A percentile compares a stretch with the other conserved stretches of the same genome.
Conservation (phyloP, 1,140 invertebrate genomes). For the Pseudobourletiella spinata region DNA sequence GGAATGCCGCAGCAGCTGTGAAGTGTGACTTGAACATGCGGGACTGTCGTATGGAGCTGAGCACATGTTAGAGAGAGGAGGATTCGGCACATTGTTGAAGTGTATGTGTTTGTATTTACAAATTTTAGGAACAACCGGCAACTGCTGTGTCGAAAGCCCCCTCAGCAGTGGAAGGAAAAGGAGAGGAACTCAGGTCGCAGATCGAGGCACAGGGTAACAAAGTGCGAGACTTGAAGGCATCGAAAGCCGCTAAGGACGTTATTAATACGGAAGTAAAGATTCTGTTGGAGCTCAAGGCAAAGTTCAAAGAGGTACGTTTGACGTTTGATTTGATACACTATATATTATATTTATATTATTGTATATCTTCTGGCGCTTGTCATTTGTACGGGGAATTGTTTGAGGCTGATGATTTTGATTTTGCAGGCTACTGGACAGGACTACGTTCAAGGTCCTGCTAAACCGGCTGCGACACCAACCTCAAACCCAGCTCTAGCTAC, state of each 20-base stretch:
- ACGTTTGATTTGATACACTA: too few relatives aligned
- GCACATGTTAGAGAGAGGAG: too few relatives aligned
- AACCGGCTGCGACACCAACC: constrained; percentile 57
- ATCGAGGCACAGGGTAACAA: constrained; percentile 53
- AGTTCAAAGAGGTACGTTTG: constrained; percentile 51
- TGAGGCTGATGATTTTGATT: too few relatives aligned
- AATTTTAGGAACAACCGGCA: constrained; percentile 43
- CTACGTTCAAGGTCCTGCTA: constrained; percentile 56
- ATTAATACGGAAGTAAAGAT: constrained; percentile 54
- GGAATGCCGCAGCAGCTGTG: too few relatives aligned
- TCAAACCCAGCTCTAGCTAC: constrained; percentile 40
- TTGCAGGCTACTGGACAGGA: constrained; percentile 49
- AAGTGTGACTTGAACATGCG: too few relatives aligned
- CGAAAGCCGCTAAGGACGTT: constrained; percentile 49
- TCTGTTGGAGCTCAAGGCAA: constrained; percentile 55
- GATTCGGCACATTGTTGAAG: too few relatives aligned
- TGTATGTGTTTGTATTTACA: neutral
- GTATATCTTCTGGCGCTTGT: too few relatives aligned
- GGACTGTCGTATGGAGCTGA: too few relatives aligned
- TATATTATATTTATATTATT: neutral
- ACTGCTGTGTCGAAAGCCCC: constrained; percentile 6
- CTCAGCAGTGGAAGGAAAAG: neutral
- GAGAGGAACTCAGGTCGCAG: constrained; percentile 27
- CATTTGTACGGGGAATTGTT: neutral
- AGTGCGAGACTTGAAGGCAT: constrained; percentile 58